Base-by-base conservation (phyloP, 2,113 vertebrate genomes). In the Oryzias melastigma region DNA sequence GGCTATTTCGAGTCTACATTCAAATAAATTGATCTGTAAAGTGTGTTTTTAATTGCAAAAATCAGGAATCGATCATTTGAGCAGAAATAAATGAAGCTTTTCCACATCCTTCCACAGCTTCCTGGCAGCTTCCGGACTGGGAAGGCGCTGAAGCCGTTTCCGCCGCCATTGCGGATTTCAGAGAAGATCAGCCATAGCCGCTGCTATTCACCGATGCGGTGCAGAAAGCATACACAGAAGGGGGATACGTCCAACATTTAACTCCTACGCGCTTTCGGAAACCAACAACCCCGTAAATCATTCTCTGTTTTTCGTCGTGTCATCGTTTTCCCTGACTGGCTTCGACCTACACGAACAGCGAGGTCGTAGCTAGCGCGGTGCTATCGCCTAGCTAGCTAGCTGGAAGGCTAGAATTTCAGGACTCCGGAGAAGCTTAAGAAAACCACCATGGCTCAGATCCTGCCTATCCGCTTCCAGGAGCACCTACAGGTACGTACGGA, bases 381-480 rank as follows among this genome's bases (percentile, higher is more conserved):
- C 82, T 80, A 73, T 73, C 73, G 72, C 75, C 74, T 64, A 83
- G 75, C 86, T 85, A 86, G 77, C 88, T 88, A 87, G 87, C 87
- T 74, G 66, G 19, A 71, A 76, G 73, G 87, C 86, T 83, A 83
- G 40, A 73, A 73, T 75, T 75, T 73, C 83, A 76, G 81, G 80
- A 89, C 81, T 80, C 82, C 65, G 76, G 80, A 85, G 89, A 87
- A 87, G 72, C 73, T 63, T 51, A 68, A 86, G 81, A 79, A 78
- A 85, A 84, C 83, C 89, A 78, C 83, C 91, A 98, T 98, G 97
- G 95, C 97, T 81, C 97, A 99, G 74, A 99, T 98, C 62, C 89
- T 99, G 55, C 97, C 97, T 49, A 99, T 99, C 86, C 97, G 97
- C 85, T 98, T 98, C 90, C 97, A 99, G 93, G 95, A 96, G 94